A percentile compares a stretch with the other conserved stretches of the same genome.
Evolutionary conservation across 2,888 invertebrate genomes (phyloP).

Genomic region (Clitarchus hookeri): DNA sequence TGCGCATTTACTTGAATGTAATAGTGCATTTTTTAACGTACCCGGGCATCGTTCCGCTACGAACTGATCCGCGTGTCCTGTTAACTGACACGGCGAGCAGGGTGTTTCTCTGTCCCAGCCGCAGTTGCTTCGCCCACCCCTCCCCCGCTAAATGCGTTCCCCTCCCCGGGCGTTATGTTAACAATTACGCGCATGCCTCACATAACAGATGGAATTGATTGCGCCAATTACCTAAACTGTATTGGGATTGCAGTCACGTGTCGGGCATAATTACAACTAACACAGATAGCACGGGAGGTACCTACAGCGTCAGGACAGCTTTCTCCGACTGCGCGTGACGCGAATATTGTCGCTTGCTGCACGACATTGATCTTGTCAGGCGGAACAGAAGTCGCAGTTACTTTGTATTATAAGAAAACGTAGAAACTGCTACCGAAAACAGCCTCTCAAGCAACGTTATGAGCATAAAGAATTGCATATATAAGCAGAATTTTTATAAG

Average conservation of each 20-base stretch:
- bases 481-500: no score
- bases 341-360: neutral
- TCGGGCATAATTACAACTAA: constrained; percentile 5
- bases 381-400: no score
- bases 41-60: no score
- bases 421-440: no score
- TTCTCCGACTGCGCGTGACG: neutral
- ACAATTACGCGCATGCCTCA: constrained; percentile 19
- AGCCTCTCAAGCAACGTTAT: no score
- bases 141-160: neutral
- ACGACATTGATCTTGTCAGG: no score
- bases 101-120: neutral
- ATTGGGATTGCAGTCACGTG: constrained; percentile 17
- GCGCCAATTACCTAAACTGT: constrained; percentile 23
- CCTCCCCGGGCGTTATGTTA: neutral
- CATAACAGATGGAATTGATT: constrained; percentile 26
- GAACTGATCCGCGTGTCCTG: no score
- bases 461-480: no score
- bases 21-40: no score
- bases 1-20: no score
- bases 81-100: neutral
- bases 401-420: no score
- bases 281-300: neutral
- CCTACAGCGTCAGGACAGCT: neutral
- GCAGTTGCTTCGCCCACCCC: neutral